A percentile compares a stretch with the other conserved stretches of the same genome.
Conservation (phyloP, 2,113 vertebrate species). For the Protomyctophum bolini region DNA sequence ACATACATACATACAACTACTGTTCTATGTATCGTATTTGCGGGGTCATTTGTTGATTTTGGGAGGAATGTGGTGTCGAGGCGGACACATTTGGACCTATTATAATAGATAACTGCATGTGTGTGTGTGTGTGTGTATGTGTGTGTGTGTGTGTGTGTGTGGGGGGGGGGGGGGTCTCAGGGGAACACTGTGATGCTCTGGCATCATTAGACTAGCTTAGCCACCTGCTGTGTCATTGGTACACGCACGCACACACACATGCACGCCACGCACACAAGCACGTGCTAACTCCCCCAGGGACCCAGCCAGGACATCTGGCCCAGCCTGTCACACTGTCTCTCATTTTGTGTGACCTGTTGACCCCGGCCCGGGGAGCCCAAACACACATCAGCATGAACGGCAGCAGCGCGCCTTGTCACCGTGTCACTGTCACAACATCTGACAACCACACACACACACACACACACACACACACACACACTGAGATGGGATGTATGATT, state of each 20-base stretch:
- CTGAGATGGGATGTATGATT: neutral
- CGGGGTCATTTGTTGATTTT: no score
- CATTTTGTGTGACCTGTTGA: constrained; percentile 56
- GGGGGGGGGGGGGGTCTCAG: constrained; percentile 31
- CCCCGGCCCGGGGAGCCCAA: constrained; percentile 38
- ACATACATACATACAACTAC: no score
- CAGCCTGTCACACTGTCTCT: constrained; percentile 62
- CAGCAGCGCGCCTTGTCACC: constrained; percentile 9
- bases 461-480: neutral
- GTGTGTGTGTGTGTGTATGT: constrained; percentile 21
- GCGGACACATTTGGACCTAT: no score
- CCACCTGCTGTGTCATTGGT: constrained; percentile 81
- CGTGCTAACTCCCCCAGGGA: constrained; percentile 58
- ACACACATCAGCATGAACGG: constrained; percentile 26
- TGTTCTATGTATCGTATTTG: no score
- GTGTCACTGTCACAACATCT: constrained; percentile 18
- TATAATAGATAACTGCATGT: neutral
- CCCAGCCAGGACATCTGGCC: constrained; percentile 82
- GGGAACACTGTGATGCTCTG: constrained; percentile 46
- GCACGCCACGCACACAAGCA: constrained; percentile 32
- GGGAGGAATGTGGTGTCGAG: no score
- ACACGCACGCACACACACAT: neutral
- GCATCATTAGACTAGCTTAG: constrained; percentile 81
- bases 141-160: constrained; percentile 14
- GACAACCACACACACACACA: neutral